A percentile compares a stretch with the other conserved stretches of the same genome.
Conservation (phyloP, 2,113 vertebrate species). For the Oryzias curvinotus region DNA sequence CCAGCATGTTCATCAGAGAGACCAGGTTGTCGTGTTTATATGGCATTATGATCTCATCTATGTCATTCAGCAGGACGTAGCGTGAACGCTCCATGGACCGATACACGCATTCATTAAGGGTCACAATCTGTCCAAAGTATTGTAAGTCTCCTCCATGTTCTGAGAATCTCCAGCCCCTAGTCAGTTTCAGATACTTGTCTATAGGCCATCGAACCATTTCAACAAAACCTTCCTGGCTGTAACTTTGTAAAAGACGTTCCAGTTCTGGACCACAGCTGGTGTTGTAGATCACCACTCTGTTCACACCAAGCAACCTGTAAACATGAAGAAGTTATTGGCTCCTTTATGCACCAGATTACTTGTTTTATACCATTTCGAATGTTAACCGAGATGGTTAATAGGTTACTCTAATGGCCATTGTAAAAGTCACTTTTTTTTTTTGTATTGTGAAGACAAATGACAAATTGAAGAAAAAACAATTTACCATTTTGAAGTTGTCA, state of each 20-base stretch:
- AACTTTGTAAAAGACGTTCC: conserved; percentile 68
- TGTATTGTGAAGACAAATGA: too few species aligned
- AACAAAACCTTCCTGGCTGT: conserved; percentile 57
- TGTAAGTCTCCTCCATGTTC: conserved; percentile 54
- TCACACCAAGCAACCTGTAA: conserved; percentile 1
- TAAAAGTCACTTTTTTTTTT: too few species aligned
- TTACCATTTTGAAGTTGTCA: too few species aligned
- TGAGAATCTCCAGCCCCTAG: conserved; percentile 46
- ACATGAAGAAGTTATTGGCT: not conserved
- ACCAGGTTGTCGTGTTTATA: too few species aligned
- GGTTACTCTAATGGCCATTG: too few species aligned
- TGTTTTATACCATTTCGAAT: not conserved
- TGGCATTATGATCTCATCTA: too few species aligned
- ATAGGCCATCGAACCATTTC: conserved; percentile 68
- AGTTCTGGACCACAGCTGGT: conserved; percentile 47
- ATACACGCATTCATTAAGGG: conserved; percentile 21
- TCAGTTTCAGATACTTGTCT: conserved; percentile 61
- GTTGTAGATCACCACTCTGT: conserved; percentile 77
- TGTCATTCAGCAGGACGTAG: too few species aligned
- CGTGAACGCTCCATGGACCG: too few species aligned
- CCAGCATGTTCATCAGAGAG: too few species aligned
- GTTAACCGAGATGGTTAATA: not conserved
- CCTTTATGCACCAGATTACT: not conserved
- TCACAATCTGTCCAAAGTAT: conserved; percentile 67
- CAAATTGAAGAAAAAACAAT: too few species aligned